Evolutionary conservation across 2,888 invertebrate genomes (phyloP), one percentile per base, ranked within the genome.

Genomic region (Papilio protenor): DNA sequence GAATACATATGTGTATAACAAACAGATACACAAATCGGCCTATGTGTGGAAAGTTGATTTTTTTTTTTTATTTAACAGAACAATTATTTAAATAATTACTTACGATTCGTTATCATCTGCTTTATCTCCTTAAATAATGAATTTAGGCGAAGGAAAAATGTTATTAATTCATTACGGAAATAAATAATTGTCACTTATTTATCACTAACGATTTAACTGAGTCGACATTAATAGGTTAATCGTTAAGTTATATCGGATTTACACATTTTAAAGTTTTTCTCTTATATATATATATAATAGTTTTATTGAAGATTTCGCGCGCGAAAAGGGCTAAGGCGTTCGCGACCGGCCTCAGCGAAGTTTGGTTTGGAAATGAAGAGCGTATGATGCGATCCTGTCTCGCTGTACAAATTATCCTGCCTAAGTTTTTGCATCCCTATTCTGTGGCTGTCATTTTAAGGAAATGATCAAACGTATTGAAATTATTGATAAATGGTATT

Each of bases 351-450:
- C 83, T 83, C 85, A 87, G 86, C 91, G 89, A 83, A 87, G 84
- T 84, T 87, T 85, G 84, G 84, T 86, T 85, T 87, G 87, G 89
- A 89, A 92, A 87, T 92, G 92, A 89, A 87, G 85, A 84, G 84
- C 81, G 82, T 85, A 85, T 85, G 85, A 86, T 87, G 83, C 85
- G 84, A 80, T 90, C 90, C 89, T 86, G 83, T 84, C 79, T 83
- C 81, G 83, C 81, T 82, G 85, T 85, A 86, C 84, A 82, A 83
- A 85, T 81, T 85, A 85, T 86, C 85, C 85, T 84, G 83, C 81
- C 73, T 71, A 79, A 80, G 82, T 87, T 87, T 85, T 86, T 85
- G 79, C 85, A 86, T 82, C 85, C 86, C 84, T 84, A 85, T 84
- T 40, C 82, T 85, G 82, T 86, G 85, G 83, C 84, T 82, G 81